Base-by-base conservation (phyloP, 2,888 invertebrate genomes). In the Antitype chi region DNA sequence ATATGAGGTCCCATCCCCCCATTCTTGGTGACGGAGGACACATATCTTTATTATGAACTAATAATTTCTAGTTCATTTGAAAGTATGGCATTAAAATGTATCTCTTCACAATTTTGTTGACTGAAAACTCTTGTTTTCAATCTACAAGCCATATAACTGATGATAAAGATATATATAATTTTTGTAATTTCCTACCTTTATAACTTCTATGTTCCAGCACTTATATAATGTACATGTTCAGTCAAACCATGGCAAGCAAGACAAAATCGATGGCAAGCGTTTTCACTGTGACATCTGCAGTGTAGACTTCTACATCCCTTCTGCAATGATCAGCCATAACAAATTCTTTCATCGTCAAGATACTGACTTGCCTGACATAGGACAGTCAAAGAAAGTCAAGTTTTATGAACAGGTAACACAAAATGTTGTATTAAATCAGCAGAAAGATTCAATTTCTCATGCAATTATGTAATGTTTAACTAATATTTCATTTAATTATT, bases 301-400 rank as follows among this genome's bases (percentile, higher is more conserved):
- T 85, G 97, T 97, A 17, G 92, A 96, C 74, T 98, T 98, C 91
- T 97, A 95, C 88, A 93, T 96, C 53, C 92, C 96, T 7, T 94
- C 97, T 63, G 97, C 97, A 0, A 96, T 97, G 91, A 91, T 97
- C 74, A 97, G 97, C 89, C 98, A 98, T 87, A 96, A 96, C 74
- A 96, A 94, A 82, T 96, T 95, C 82, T 97, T 94, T 80, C 97
- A 97, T 89, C 91, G 96, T 25, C 95, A 95, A 90, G 94, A 95
- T 53, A 92, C 92, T 68, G 96, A 96, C 70, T 85, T 95, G 71
- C 93, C 95, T 15, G 87, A 90, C 70, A 88, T 96, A 73, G 96
- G 96, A n/a, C 91, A 93, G 66, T 96, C 96, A 20, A 96, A 94
- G 80, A 96, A 96, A 89, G 87, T 95, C 1, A 95, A 92, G 86